Base-by-base conservation (phyloP, 2,888 invertebrate species). In the Chymomyza fuscimana region DNA sequence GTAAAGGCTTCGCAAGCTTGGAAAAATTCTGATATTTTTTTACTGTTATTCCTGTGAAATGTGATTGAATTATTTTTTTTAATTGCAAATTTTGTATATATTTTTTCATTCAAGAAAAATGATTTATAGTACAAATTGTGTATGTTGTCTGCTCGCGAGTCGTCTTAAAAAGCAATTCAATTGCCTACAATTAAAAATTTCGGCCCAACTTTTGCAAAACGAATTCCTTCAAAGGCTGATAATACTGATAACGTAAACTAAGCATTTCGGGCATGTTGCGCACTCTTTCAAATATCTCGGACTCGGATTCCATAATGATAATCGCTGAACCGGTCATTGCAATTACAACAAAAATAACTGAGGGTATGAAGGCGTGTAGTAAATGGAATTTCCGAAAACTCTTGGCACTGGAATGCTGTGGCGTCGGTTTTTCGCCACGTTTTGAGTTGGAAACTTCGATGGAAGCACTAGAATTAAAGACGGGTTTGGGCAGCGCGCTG, bases 241-340 rank as follows among this genome's bases (percentile, higher is more conserved):
- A 97, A 92, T 97, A 96, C 87, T 96, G 96, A 82, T 95, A 94
- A 73, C 95, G 94, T 69, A 97, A 93, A 63, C 95, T 93, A 51
- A 94, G 90, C 92, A 97, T 94, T 92, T 97, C 97, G 36, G 97
- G 97, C 89, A 95, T 94, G 88, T 95, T 94, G 72, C 95, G 94
- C 72, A 97, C 91, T 50, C 93, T 93, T 70, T 94, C 94, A 80
- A 97, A 94, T 36, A 95, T 90, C 67, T 95, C 94, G 90, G 95
- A 94, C 91, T 97, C 96, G 19, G 96, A 95, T 92, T 97, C 97
- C 92, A 97, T 94, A 68, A 97, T 93, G 46, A 96, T 90, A 15
- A 97, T 92, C 2, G 95, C 94, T 50, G 94, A 93, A 61, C 96
- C 92, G 46, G 95, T 93, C 81, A 97, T 93, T 12, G 94, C 93